Base-by-base conservation (phyloP, 1,140 invertebrate species). In the Drosophila lini region DNA sequence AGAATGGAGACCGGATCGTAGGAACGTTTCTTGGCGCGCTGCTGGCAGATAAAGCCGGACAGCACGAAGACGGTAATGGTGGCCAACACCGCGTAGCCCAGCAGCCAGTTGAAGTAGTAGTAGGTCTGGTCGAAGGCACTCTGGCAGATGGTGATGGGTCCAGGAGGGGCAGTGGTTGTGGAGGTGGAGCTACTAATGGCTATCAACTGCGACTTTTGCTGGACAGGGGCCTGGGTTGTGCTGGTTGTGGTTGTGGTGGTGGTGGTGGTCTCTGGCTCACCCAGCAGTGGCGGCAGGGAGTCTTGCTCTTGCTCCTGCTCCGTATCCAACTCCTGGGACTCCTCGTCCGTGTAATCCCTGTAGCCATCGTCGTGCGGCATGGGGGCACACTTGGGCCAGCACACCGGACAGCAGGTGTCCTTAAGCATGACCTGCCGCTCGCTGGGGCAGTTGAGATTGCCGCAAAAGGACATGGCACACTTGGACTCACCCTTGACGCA, bases 1-100 rank as follows among this genome's bases (percentile, higher is more conserved):
- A 84, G 78, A 52, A 71, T 90, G 40, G 90, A 90, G 59, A 92
- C 91, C 15, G 91, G 90, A 56, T 74, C 68, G 67, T 92, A 92
- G 75, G 90, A 92, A 76, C 90, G 84, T 74, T 91, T 82, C 59
- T 91, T 91, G 67, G 84, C 79, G 50, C 52, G 79, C 62, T 90
- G 83, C 28, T 15, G 32, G 47, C 10, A 69, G 16, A 91, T 83
- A 31, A 74, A 80, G 11, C 44, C 34, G 67, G 6, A 25, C 53
- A 76, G 25, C 13, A 1, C 1, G 15, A 34, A 57, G 19, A 80
- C 31, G 15, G 40, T 10, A 44, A 82, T 55, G 22, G 55, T 31
- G 50, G 9, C 57, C 1, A 58, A 16, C 10, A 19, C 52, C 34
- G 25, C 11, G 13, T 76, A 57, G 19, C 52, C 34, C 28, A 45